Conservation (phyloP, 1,140 invertebrate species). For the Ceratina japonica region DNA sequence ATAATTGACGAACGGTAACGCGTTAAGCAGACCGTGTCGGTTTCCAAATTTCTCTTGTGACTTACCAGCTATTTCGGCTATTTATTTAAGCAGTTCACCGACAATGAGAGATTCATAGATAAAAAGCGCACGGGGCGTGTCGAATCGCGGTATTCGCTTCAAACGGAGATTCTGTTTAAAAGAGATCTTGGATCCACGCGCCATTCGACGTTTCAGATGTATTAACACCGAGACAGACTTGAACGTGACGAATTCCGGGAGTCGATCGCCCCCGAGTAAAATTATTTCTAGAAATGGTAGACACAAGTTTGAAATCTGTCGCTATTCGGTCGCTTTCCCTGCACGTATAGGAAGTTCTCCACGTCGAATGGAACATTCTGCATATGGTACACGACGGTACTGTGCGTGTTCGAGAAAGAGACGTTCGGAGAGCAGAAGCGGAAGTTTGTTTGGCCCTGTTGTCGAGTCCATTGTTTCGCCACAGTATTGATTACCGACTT, state of each 20-base stretch:
- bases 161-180: too few relatives aligned
- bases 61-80: conserved; percentile 43
- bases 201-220: not conserved
- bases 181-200: too few relatives aligned
- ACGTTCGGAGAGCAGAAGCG: conserved; percentile 37
- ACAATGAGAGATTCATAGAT: conserved; percentile 44
- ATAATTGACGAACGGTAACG: conserved; percentile 1
- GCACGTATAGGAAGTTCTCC: conserved; percentile 27
- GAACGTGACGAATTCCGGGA: conserved; percentile 19
- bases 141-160: conserved; percentile 23
- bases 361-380: conserved; percentile 22
- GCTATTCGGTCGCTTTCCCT: conserved; percentile 31
- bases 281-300: conserved; percentile 75
- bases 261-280: conserved; percentile 50
- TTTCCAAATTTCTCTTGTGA: conserved; percentile 49
- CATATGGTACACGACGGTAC: conserved; percentile 38
- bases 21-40: conserved; percentile 37
- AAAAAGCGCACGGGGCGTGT: conserved; percentile 33
- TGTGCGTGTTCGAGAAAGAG: conserved; percentile 48
- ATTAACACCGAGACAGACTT: too few relatives aligned
- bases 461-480: conserved; percentile 34
- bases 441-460: conserved; percentile 43
- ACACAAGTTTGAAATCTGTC: conserved; percentile 81
- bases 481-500: conserved; percentile 48
- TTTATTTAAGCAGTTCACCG: conserved; percentile 43